Base-by-base conservation (phyloP, 1,140 invertebrate species). In the Ephestia elutella region DNA sequence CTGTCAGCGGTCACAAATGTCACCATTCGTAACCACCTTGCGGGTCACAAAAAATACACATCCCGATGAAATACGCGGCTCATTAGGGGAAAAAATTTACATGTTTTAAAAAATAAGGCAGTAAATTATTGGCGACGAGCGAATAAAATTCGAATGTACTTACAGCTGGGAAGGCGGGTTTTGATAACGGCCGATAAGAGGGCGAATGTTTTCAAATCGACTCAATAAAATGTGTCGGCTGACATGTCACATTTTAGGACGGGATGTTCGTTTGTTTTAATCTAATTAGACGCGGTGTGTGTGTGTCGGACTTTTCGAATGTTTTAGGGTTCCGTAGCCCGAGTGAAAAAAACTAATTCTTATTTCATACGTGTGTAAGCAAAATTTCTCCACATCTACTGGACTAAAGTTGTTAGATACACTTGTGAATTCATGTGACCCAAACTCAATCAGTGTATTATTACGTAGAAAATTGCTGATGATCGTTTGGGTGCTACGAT, bases 71-170 rank as follows among this genome's bases (percentile, higher is more conserved):
- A 44, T 17, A 15, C 38, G n/a, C 13, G 38, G 13, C 38, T 44
- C 38, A 44, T 44, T 44, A 44, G 38, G 13, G 38, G 38, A 2
- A n/a, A 17, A 44, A 44, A 44, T 44, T 44, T 44, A 44, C 38
- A 44, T 44, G 38, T 44, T 44, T 44, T 15, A 15, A 44, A 15
- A 44, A 44, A 44, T 44, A 44, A 44, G 38, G n/a, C 38, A 44
- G 38, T 44, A 44, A 44, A 15, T 44, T 44, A 44, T 44, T 44
- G 15, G 38, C 38, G 38, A 44, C 38, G 38, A 15, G 38, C 38
- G 38, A 44, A 44, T 44, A 44, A 44, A 44, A 44, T 44, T 44
- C 10, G 13, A 44, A 44, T 44, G 38, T 44, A 44, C 38, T 44
- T 44, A 15, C 15, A 44, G 38, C 38, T 15, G 38, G 32, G 13